Base-by-base conservation (phyloP, 2,113 vertebrate species). In the Silurus asotus region DNA sequence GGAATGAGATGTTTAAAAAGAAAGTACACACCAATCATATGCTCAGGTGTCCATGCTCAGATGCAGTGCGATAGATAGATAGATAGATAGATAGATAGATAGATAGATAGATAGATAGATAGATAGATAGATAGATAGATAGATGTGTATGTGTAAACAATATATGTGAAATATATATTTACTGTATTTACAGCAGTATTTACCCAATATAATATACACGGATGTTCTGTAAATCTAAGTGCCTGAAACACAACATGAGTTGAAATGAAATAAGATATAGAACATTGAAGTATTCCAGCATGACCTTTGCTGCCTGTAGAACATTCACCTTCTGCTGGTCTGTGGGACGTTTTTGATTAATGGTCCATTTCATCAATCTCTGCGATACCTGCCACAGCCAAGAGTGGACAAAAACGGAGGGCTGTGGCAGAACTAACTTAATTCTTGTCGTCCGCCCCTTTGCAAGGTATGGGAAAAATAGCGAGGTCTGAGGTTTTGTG, bases 401-500 rank as follows among this genome's bases (percentile, higher is more conserved):
- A 92, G 86, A 88, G 87, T 87, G 89, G 88, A 95, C 94, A 95
- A 95, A 95, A 94, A 92, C 87, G 91, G 11, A 70, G 91, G 93
- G 92, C 89, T 75, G 87, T 90, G 91, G 93, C 95, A 96, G 94
- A 96, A 96, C 95, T 96, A 96, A 96, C 92, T 92, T 95, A 94
- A 96, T 96, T 96, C 94, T 90, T 92, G 91, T 90, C 91, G 64
- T 89, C 90, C 89, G 93, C 93, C 95, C 94, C 94, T 95, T 95
- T 94, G 95, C 94, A 96, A 96, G 95, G 95, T 95, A 94, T 94
- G 94, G 95, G 95, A 95, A 95, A 94, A 95, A 94, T 92, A 91
- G 93, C 90, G 85, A 91, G 90, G 89, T 91, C 91, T 93, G 92
- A 94, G 92, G 92, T 93, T 95, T 93, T 92, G 89, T 87, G 89